Evolutionary conservation across 2,113 vertebrate genomes (phyloP).

Genomic region (Pangasianodon gigas): DNA sequence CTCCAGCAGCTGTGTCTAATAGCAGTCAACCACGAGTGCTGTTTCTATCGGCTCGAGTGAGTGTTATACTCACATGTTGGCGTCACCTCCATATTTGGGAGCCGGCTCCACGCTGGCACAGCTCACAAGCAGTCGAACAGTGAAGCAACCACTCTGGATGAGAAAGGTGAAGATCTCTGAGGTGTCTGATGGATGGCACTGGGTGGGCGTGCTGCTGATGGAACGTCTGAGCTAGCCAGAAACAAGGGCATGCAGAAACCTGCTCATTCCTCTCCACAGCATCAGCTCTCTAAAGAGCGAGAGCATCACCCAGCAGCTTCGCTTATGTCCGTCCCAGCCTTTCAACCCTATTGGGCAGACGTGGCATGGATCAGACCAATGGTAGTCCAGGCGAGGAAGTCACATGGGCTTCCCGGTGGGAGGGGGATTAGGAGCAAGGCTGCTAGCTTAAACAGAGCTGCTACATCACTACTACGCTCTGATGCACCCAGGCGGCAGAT

Average conservation of each 20-base stretch:
- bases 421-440: constrained; percentile 54
- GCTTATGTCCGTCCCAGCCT: constrained; percentile 87
- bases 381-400: constrained; percentile 65
- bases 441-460: constrained; percentile 57
- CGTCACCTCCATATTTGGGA: constrained; percentile 73
- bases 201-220: constrained; percentile 10
- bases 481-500: constrained; percentile 62
- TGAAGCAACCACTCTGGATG: constrained; percentile 32
- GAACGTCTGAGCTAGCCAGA: constrained; percentile 48
- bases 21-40: background rate
- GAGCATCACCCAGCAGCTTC: constrained; percentile 74
- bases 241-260: constrained; percentile 26
- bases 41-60: background rate
- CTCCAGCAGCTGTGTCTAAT: background rate
- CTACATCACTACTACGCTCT: constrained; percentile 65
- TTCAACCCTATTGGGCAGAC: constrained; percentile 83
- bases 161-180: constrained; percentile 5
- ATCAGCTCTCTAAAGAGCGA: constrained; percentile 61
- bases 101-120: constrained; percentile 66
- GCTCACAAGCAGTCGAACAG: constrained; percentile 49
- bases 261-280: constrained; percentile 45
- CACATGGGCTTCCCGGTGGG: constrained; percentile 65
- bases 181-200: constrained; percentile 4
- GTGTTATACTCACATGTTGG: constrained; percentile 71
- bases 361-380: constrained; percentile 81